Evolutionary conservation across 2,797 vertebrate species (phyloP).

Genomic region (Poeciliopsis turneri): DNA sequence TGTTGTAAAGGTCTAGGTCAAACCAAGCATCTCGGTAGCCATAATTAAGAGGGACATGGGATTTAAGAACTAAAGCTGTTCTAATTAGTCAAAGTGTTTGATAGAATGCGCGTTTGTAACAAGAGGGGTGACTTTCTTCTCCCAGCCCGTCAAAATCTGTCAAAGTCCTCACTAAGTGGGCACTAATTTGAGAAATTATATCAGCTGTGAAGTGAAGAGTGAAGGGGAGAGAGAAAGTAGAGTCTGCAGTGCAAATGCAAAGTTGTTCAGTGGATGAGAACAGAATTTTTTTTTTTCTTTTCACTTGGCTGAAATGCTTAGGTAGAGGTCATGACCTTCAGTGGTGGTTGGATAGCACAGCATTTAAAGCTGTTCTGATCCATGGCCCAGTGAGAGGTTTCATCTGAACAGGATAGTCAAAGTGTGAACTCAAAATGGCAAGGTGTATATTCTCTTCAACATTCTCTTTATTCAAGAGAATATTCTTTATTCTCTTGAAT

Average conservation of each 20-base stretch:
- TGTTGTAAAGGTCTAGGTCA: constrained; percentile 43
- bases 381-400: constrained; percentile 61
- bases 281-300: constrained; percentile 44
- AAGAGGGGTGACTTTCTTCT: constrained; percentile 86
- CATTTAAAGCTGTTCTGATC: constrained; percentile 69
- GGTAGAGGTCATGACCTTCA: constrained; percentile 75
- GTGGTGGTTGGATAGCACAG: constrained; percentile 53
- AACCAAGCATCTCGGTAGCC: constrained; percentile 50
- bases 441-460: constrained; percentile 17
- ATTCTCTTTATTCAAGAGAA: neutral
- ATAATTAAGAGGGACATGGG: constrained; percentile 81
- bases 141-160: constrained; percentile 79
- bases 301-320: constrained; percentile 49
- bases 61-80: constrained; percentile 80
- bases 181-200: constrained; percentile 84
- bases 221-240: constrained; percentile 54
- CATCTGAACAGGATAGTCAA: constrained; percentile 65
- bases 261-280: constrained; percentile 67
- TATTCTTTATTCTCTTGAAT: no score
- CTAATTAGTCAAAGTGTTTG: constrained; percentile 89
- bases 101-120: constrained; percentile 77
- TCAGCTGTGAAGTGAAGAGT: constrained; percentile 83
- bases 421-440: constrained; percentile 25
- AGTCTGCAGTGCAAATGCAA: constrained; percentile 56
- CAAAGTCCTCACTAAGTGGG: constrained; percentile 80